These are phyloP conservation scores for Arothron firmamentum DNA, from an alignment of 2,113 vertebrate species.

Conservation along the genomic window DNA sequence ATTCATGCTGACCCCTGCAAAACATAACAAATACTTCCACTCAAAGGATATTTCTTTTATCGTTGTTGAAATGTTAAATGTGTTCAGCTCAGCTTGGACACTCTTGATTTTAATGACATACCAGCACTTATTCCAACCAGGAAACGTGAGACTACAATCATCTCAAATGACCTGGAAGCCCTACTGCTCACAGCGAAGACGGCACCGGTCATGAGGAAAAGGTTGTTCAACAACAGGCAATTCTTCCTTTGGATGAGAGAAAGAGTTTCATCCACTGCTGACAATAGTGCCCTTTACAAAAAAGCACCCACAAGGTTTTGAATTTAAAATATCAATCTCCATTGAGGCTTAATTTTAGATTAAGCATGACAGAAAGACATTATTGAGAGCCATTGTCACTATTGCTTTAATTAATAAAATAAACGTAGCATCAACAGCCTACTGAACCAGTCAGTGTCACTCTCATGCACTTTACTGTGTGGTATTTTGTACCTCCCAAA, in stretches of 20 bases:
- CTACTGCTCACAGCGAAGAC: slow-evolving; percentile 79
- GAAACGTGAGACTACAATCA: slow-evolving; percentile 85
- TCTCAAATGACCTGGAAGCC: slow-evolving; percentile 83
- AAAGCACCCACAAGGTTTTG: too few relatives aligned
- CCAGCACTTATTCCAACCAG: slow-evolving; percentile 85
- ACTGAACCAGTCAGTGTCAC: background rate
- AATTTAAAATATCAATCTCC: too few relatives aligned
- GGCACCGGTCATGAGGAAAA: slow-evolving; percentile 78
- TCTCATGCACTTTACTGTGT: background rate
- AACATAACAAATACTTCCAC: background rate
- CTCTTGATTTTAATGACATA: slow-evolving; percentile 33
- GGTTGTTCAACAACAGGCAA: slow-evolving; percentile 85
- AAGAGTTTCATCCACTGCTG: background rate
- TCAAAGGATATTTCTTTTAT: background rate
- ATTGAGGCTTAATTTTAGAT: too few relatives aligned
- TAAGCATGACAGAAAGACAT: too few relatives aligned
- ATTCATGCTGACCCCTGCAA: slow-evolving; percentile 87
- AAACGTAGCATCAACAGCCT: too few relatives aligned
- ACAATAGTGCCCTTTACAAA: background rate
- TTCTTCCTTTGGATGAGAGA: slow-evolving; percentile 78
- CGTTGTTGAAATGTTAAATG: too few relatives aligned
- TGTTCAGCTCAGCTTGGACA: background rate
- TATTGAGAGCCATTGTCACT: too few relatives aligned
- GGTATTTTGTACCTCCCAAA: slow-evolving; percentile 79
- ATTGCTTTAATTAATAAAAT: too few relatives aligned